Percentiles rank a stretch among this genome's conserved stretches.
These are phyloP conservation scores for Stegostoma tigrinum DNA, from an alignment of 2,113 vertebrate species.

Conservation along the genomic window DNA sequence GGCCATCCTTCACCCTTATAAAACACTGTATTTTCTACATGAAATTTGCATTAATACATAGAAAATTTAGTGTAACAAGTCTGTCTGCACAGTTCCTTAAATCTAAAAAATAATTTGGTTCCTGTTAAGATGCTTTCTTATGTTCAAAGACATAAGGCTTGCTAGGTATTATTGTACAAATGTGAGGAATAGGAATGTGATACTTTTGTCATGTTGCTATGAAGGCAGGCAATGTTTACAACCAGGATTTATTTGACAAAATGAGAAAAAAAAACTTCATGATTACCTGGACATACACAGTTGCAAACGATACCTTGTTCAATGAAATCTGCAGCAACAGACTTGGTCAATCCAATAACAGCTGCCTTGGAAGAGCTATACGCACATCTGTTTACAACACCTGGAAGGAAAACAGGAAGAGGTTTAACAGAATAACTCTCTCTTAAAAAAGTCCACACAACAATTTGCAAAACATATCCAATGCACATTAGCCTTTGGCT, in stretches of 20 bases:
- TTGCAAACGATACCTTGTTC: constrained; percentile 87
- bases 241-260: neutral
- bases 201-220: neutral
- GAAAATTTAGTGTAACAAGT: no score
- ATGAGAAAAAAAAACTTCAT: neutral
- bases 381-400: constrained; percentile 79
- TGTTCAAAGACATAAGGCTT: neutral
- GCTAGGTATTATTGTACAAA: neutral
- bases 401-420: constrained; percentile 48
- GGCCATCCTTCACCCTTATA: no score
- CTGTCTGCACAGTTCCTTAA: neutral
- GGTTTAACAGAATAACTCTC: neutral
- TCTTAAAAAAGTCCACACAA: neutral
- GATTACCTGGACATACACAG: constrained; percentile 85
- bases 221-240: neutral
- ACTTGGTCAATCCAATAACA: constrained; percentile 87
- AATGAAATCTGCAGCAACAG: constrained; percentile 85
- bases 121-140: neutral
- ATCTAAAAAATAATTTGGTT: neutral
- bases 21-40: no score
- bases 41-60: no score
- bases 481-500: neutral
- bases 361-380: constrained; percentile 88
- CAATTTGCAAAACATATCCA: neutral
- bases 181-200: neutral